Evolutionary conservation across 2,113 vertebrate genomes (phyloP).

Genomic region (Rhynchomys soricoides): DNA sequence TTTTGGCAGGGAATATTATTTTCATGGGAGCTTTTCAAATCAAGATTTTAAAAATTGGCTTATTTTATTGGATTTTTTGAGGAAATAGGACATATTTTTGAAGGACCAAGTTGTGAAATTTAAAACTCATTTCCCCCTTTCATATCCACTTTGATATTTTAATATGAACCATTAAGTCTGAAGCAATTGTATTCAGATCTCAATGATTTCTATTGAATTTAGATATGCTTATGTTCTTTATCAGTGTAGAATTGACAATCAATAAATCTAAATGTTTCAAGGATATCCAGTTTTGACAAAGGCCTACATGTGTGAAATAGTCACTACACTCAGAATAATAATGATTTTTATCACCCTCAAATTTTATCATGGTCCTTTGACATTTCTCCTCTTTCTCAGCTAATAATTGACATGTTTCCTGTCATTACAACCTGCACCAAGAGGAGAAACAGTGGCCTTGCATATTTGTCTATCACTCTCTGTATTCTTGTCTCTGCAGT

Average conservation of each 20-base stretch:
- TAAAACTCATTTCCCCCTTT: background rate
- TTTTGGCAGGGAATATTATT: slow-evolving; percentile 11
- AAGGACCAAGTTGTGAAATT: background rate
- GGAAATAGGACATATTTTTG: slow-evolving; percentile 10
- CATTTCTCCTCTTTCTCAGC: background rate
- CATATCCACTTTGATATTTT: background rate
- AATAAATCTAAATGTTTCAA: background rate
- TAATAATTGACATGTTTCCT: background rate
- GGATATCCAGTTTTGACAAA: background rate
- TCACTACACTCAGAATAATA: background rate
- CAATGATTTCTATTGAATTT: slow-evolving; percentile 40
- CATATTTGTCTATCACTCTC: background rate
- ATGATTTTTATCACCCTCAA: background rate
- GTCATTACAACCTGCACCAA: background rate
- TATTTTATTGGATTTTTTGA: slow-evolving; percentile 37
- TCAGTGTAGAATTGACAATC: background rate
- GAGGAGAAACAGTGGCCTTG: too few relatives aligned
- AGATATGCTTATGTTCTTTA: background rate
- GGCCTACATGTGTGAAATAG: background rate
- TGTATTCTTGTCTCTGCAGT: background rate
- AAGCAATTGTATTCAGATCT: background rate
- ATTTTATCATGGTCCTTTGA: background rate
- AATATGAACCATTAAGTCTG: background rate
- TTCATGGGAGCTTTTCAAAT: slow-evolving; percentile 27
- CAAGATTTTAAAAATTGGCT: slow-evolving; percentile 9